Conservation (phyloP, 2,888 invertebrate genomes). For the Cyaniris semiargus region DNA sequence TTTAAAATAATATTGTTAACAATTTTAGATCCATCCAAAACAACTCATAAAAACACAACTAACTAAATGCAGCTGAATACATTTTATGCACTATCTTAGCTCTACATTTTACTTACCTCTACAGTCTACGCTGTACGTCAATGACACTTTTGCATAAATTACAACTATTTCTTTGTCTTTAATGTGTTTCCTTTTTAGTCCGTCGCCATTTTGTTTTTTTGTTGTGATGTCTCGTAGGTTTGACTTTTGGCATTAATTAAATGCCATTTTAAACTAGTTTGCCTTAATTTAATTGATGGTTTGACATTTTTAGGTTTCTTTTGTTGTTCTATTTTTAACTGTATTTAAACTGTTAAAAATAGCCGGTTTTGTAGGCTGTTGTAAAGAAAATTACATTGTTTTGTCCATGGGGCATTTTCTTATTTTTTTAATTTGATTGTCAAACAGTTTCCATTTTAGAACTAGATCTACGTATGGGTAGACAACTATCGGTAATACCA, state of each 20-base stretch:
- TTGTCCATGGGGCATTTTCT: too few relatives aligned
- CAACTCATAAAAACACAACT: background rate
- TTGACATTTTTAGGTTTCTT: background rate
- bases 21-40: background rate
- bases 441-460: too few relatives aligned
- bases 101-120: background rate
- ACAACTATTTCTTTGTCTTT: constrained; percentile 18
- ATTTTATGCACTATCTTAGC: background rate
- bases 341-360: background rate
- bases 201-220: background rate
- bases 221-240: background rate
- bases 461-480: too few relatives aligned
- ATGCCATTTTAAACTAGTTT: background rate
- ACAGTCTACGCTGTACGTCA: background rate
- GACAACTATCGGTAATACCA: too few relatives aligned
- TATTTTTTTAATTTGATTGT: too few relatives aligned
- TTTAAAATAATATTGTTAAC: too few relatives aligned
- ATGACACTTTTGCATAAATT: constrained; percentile 19
- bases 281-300: background rate
- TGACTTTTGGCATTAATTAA: background rate
- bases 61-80: background rate
- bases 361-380: background rate
- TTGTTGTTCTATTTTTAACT: background rate
- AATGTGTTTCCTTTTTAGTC: constrained; percentile 6
- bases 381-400: too few relatives aligned